phyloP scores from a whole-genome alignment of 2,797 vertebrate genomes.

The Hippopotamyrus pictus region DNA sequence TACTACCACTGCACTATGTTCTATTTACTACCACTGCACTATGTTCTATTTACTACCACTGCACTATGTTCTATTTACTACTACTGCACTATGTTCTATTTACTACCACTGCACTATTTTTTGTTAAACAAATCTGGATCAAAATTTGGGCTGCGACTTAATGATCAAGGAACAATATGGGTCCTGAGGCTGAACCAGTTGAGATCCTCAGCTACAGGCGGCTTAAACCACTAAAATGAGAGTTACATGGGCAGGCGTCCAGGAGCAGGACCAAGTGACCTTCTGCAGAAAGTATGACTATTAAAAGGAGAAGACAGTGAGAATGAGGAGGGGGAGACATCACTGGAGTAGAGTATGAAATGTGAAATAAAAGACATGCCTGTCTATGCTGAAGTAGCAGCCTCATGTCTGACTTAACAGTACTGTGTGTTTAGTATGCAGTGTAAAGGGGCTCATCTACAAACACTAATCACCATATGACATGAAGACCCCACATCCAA shows the following conservation, averaged over 20 bases:
- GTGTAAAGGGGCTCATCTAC: background rate
- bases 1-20: background rate
- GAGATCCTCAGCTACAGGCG: background rate
- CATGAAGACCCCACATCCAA: background rate
- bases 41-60: background rate
- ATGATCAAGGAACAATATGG: background rate
- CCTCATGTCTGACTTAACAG: background rate
- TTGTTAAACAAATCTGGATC: background rate
- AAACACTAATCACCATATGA: background rate
- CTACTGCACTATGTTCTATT: background rate
- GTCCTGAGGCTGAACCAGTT: background rate
- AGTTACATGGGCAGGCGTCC: conserved; percentile 49
- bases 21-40: background rate
- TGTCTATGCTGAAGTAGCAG: background rate
- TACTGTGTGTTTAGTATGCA: background rate
- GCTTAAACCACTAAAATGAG: conserved; percentile 21
- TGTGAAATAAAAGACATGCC: background rate
- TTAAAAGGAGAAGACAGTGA: conserved; percentile 20
- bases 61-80: background rate
- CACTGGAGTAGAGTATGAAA: background rate
- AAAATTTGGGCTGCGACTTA: background rate
- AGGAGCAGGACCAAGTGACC: conserved; percentile 52
- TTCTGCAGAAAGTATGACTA: conserved; percentile 35
- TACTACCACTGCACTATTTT: background rate
- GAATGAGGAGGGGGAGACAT: conserved; percentile 1